Percentiles rank a stretch among this genome's conserved stretches.
Evolutionary conservation across 2,113 vertebrate genomes (phyloP).

Genomic region (Collichthys lucidus): DNA sequence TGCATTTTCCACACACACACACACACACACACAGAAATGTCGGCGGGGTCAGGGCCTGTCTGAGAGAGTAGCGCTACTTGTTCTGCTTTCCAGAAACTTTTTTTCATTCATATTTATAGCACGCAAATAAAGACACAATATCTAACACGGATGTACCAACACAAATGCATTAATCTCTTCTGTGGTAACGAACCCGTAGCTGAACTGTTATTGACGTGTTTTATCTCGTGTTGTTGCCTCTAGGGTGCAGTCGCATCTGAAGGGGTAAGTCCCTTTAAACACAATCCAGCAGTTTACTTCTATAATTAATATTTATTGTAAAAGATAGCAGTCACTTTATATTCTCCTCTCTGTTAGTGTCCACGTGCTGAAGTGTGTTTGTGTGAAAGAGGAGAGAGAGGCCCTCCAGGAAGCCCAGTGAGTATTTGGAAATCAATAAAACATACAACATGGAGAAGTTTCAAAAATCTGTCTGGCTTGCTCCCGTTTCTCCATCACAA

Average conservation of each 20-base stretch:
- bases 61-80: conserved; percentile 27
- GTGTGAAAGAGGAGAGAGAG: conserved; percentile 88
- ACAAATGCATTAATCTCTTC: background rate
- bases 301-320: background rate
- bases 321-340: background rate
- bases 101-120: conserved; percentile 24
- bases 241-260: conserved; percentile 85
- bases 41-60: conserved; percentile 50
- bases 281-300: background rate
- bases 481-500: background rate
- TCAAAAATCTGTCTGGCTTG: background rate
- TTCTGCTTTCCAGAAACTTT: conserved; percentile 46
- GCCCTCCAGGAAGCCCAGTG: conserved; percentile 86
- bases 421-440: conserved; percentile 67
- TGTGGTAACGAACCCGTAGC: background rate
- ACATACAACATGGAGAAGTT: too few species aligned
- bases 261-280: conserved; percentile 79
- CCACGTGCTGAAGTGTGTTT: conserved; percentile 75
- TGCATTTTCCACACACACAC: conserved; percentile 67
- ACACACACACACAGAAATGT: conserved; percentile 52
- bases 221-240: conserved; percentile 65
- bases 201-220: background rate
- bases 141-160: background rate
- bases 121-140: background rate
- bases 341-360: conserved; percentile 80